These are phyloP conservation scores for Eupithecia insigniata DNA, from an alignment of 2,888 invertebrate species.

Conservation along the genomic window DNA sequence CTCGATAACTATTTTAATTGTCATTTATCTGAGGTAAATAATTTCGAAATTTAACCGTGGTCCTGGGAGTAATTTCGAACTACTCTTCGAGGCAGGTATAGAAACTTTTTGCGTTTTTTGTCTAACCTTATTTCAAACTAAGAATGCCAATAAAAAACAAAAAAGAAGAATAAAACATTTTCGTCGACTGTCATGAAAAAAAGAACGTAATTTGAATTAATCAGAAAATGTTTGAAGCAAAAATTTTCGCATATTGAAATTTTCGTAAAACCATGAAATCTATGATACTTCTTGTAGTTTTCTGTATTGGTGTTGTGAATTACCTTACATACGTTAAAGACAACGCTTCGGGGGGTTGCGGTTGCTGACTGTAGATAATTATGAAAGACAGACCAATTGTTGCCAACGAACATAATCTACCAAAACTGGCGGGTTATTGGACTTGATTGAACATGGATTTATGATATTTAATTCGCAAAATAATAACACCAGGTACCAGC, in stretches of 20 bases:
- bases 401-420: neutral
- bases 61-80: slow-evolving; percentile 10
- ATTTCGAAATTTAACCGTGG: neutral
- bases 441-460: neutral
- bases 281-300: slow-evolving; percentile 23
- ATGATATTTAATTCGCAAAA: neutral
- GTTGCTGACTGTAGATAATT: neutral
- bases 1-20: neutral
- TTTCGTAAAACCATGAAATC: slow-evolving; percentile 23
- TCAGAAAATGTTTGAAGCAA: neutral
- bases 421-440: neutral
- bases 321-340: slow-evolving; percentile 15
- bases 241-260: neutral
- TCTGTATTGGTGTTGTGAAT: slow-evolving; percentile 28
- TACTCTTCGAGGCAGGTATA: neutral
- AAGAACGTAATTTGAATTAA: neutral
- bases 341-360: neutral
- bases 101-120: slow-evolving; percentile 20
- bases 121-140: slow-evolving; percentile 25
- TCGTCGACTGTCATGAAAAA: neutral
- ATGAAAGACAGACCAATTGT: neutral
- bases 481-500: neutral
- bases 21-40: neutral
- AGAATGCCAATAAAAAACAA: no score
- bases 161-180: neutral